Percentiles rank a stretch among this genome's conserved stretches.
phyloP scores from a whole-genome alignment of 2,888 invertebrate species.

The Bursaphelenchus okinawaensis region DNA sequence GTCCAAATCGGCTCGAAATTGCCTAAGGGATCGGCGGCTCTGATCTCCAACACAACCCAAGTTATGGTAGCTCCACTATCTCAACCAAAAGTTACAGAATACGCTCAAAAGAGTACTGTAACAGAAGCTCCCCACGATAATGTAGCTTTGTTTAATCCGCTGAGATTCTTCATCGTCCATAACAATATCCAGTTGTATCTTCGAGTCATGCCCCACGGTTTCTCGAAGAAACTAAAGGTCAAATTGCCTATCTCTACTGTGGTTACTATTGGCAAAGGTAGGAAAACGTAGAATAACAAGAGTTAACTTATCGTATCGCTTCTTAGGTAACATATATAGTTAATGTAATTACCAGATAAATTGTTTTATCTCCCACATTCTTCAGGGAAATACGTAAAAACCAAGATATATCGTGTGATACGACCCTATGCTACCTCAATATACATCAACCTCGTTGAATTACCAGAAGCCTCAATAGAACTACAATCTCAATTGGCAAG shows the following conservation, averaged over 20 bases:
- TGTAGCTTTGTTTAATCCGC: neutral
- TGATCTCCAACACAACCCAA: slow-evolving; percentile 24
- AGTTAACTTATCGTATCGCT: too few species aligned
- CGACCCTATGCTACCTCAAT: neutral
- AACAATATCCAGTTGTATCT: neutral
- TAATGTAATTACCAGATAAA: too few species aligned
- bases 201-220: neutral
- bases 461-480: slow-evolving; percentile 1
- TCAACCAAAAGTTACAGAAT: neutral
- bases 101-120: neutral
- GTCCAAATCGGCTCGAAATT: slow-evolving; percentile 12
- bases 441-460: neutral
- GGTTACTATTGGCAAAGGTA: neutral
- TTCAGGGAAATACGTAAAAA: neutral
- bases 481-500: neutral
- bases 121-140: neutral
- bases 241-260: neutral
- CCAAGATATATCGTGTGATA: neutral
- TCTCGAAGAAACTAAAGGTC: neutral
- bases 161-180: neutral
- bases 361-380: too few species aligned
- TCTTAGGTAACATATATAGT: too few species aligned
- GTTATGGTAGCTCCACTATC: slow-evolving; percentile 19
- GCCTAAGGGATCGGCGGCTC: slow-evolving; percentile 13
- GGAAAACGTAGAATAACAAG: too few species aligned